Base-by-base conservation (phyloP, 2,888 invertebrate species). In the Branchellion lobata region DNA sequence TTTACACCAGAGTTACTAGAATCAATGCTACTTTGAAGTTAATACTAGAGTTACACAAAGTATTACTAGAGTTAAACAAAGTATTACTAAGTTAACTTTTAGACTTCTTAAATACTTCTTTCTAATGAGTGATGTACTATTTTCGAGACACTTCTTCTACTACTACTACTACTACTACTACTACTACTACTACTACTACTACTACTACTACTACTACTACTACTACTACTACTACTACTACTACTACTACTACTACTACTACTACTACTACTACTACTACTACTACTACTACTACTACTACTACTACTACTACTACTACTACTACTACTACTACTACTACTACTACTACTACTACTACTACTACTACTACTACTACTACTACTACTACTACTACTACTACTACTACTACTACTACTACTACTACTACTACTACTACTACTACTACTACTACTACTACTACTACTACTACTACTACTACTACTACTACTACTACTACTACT, bases 171-270 rank as follows among this genome's bases (percentile, higher is more conserved):
- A 65, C 65, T 65, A 65, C 65, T 65, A 65, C 65, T 18, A 65
- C 65, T 65, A 65, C 65, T 65, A 65, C 65, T 65, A 65, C 65
- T 65, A 65, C 65, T 65, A 65, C 65, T 65, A 65, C 65, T 18
- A 65, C 65, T 18, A 65, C 65, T 65, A 65, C 65, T 65, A 65
- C 65, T 65, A 65, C 65, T 65, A 65, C 65, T 65, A 65, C 65
- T 65, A 65, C 65, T 65, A 65, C 65, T 65, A 65, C 65, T 65
- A 65, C 65, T 65, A 65, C 65, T 65, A 65, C 65, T 65, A 65
- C 65, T 65, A 65, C 65, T 65, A 65, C 65, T 65, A 65, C 65
- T 65, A 65, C 8, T 65, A 65, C 65, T 65, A 65, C 65, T 65
- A 65, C 65, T 65, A 65, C 65, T 65, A 65, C 65, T 65, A 65